Percentiles rank a stretch among this genome's conserved stretches.
Conservation (phyloP, 2,888 invertebrate species). For the Pomacea canaliculata region DNA sequence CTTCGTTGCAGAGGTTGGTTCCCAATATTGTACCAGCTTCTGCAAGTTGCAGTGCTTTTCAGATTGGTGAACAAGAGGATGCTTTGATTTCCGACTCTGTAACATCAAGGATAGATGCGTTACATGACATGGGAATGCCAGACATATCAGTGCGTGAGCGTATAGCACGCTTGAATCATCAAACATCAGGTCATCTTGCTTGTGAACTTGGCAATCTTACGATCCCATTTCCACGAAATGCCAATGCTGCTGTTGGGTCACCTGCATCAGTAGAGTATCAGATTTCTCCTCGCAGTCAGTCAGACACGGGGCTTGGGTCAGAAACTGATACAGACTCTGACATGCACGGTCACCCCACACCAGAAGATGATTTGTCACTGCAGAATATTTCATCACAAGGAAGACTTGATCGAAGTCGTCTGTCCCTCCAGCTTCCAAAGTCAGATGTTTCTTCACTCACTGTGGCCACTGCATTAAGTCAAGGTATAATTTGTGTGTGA, state of each 20-base stretch:
- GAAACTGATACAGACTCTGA: conserved; percentile 30
- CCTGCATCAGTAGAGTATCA: neutral
- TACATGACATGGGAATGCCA: neutral
- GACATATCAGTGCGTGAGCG: conserved; percentile 22
- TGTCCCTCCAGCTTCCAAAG: conserved; percentile 8
- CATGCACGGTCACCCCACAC: conserved; percentile 2
- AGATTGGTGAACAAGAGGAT: neutral
- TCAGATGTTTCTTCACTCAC: neutral
- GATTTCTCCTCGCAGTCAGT: conserved; percentile 23
- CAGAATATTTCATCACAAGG: neutral
- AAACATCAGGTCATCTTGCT: neutral
- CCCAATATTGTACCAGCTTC: neutral
- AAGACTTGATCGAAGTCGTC: neutral
- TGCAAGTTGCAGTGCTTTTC: neutral
- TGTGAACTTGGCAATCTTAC: conserved; percentile 3
- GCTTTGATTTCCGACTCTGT: neutral
- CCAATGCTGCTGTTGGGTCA: conserved; percentile 1
- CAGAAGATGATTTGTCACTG: neutral
- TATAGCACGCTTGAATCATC: conserved; percentile 21
- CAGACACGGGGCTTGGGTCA: conserved; percentile 31
- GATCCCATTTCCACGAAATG: neutral
- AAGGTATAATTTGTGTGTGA: neutral
- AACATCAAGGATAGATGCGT: neutral
- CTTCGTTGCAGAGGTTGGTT: neutral
- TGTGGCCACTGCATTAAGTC: neutral